Percentiles rank a stretch among this genome's conserved stretches.
phyloP scores from a whole-genome alignment of 2,113 vertebrate species.

The Neogobius melanostomus region DNA sequence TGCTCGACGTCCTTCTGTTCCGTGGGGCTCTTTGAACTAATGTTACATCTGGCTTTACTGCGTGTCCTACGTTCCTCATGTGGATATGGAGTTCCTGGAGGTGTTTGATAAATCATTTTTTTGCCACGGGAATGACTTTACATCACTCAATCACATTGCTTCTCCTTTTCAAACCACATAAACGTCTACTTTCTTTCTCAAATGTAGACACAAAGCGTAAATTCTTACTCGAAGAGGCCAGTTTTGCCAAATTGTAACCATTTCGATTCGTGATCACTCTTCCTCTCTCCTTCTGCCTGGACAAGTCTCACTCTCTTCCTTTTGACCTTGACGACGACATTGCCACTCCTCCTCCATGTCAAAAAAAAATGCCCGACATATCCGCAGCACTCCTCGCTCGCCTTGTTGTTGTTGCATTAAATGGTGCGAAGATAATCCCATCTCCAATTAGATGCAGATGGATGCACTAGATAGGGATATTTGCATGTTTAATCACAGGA shows the following conservation, averaged over 20 bases:
- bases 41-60: constrained; percentile 32
- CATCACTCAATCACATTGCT: neutral
- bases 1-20: neutral
- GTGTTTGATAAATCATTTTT: too few relatives aligned
- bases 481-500: neutral
- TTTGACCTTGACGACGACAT: constrained; percentile 14
- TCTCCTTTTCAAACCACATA: neutral
- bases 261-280: too few relatives aligned
- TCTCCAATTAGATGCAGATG: neutral
- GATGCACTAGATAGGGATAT: neutral
- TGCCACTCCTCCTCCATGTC: neutral
- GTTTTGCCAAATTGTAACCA: too few relatives aligned
- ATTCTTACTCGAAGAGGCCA: too few relatives aligned
- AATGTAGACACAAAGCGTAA: too few relatives aligned
- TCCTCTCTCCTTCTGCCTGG: neutral
- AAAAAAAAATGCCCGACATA: neutral
- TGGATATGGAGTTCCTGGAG: constrained; percentile 15
- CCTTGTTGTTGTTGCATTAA: neutral
- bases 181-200: neutral
- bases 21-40: neutral
- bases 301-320: neutral
- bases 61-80: constrained; percentile 32
- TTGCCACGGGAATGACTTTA: too few relatives aligned
- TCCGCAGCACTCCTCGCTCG: too few relatives aligned
- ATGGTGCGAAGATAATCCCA: neutral